Evolutionary conservation across 2,888 invertebrate genomes (phyloP).

Genomic region (Octodonta nipae): DNA sequence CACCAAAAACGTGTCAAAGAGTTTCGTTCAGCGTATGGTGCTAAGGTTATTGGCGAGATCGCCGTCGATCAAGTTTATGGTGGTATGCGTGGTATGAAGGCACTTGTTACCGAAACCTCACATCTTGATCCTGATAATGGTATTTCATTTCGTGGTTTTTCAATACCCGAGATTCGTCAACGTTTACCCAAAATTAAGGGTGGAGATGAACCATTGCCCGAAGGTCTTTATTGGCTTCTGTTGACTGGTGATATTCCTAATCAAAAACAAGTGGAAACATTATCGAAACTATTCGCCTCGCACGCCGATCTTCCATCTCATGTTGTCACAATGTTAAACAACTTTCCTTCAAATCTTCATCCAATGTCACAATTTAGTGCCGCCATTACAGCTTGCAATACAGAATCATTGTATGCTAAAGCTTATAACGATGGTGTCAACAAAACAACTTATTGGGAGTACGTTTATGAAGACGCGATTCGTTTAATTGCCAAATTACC

Average conservation of each 20-base stretch:
- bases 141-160: constrained; percentile 82
- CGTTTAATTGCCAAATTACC: constrained; percentile 86
- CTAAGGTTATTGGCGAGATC: no score
- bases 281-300: constrained; percentile 69
- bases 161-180: no score
- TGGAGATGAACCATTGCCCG: constrained; percentile 74
- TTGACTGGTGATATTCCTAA: constrained; percentile 77
- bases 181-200: constrained; percentile 65
- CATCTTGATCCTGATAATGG: constrained; percentile 88
- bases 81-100: no score
- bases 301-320: constrained; percentile 81
- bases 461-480: constrained; percentile 82
- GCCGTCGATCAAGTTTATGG: no score
- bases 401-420: constrained; percentile 79
- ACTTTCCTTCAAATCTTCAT: constrained; percentile 77
- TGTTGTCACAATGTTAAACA: constrained; percentile 79
- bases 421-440: constrained; percentile 79
- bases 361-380: constrained; percentile 90
- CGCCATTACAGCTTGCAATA: constrained; percentile 80
- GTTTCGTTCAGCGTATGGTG: constrained; percentile 79
- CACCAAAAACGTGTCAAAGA: constrained; percentile 80
- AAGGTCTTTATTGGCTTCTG: constrained; percentile 82
- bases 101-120: constrained; percentile 85
- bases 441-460: constrained; percentile 84
- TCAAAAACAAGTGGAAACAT: constrained; percentile 54